A percentile compares a stretch with the other conserved stretches of the same genome.
Conservation (phyloP, 2,797 vertebrate species). For the Gymnocypris eckloni region DNA sequence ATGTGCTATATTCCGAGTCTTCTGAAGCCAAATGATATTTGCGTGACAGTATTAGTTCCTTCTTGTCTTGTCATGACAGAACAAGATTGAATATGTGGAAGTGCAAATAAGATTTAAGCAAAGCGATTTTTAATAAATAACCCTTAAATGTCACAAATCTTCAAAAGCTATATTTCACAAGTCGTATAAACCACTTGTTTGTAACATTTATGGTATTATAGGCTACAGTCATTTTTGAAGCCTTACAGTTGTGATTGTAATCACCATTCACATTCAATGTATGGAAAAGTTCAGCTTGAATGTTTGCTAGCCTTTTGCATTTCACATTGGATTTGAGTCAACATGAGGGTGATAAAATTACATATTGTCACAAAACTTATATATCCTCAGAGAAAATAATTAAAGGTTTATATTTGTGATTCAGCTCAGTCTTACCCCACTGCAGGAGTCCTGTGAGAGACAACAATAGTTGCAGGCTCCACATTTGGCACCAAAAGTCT, state of each 20-base stretch:
- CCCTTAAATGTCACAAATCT: neutral
- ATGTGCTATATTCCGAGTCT: neutral
- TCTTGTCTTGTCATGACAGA: neutral
- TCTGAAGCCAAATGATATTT: neutral
- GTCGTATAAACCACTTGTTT: neutral
- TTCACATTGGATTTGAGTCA: neutral
- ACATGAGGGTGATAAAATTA: neutral
- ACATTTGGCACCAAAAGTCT: constrained; percentile 5
- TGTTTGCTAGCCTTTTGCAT: neutral
- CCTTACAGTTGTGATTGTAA: neutral
- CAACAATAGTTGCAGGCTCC: constrained; percentile 60
- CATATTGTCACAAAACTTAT: neutral
- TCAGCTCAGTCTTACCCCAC: constrained; percentile 35
- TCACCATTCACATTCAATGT: neutral
- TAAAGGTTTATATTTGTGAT: neutral
- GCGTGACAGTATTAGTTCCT: neutral
- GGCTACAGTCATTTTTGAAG: neutral
- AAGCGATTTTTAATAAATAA: neutral
- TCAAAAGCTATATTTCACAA: neutral
- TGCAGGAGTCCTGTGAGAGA: constrained; percentile 58
- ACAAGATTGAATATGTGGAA: neutral
- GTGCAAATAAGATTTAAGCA: constrained; percentile 2
- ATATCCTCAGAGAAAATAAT: neutral
- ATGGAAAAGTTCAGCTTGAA: neutral
- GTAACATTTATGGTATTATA: neutral